Evolutionary conservation across 2,888 invertebrate species (phyloP).

Genomic region (Diadegma fenestrale): DNA sequence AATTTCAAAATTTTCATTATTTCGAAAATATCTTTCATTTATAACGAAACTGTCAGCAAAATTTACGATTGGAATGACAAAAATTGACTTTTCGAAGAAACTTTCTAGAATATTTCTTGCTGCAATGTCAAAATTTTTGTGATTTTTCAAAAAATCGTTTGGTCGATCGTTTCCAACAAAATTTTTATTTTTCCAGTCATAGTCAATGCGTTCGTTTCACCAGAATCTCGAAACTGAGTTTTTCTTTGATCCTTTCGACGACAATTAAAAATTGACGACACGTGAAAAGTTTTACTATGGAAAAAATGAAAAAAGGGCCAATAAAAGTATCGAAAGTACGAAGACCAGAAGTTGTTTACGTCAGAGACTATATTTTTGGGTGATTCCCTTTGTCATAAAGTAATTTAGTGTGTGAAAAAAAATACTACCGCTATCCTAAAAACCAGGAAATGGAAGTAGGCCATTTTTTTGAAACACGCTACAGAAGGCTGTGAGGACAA

Average conservation of each 20-base stretch:
- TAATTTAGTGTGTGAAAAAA: background rate
- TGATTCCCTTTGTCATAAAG: background rate
- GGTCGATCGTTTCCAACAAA: too few relatives aligned
- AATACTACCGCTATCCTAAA: background rate
- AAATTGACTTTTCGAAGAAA: too few relatives aligned
- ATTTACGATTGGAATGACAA: too few relatives aligned
- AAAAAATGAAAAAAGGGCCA: background rate
- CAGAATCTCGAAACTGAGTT: background rate
- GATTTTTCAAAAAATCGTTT: too few relatives aligned
- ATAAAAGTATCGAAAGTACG: background rate
- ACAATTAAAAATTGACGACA: background rate
- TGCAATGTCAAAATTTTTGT: too few relatives aligned
- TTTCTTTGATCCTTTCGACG: background rate
- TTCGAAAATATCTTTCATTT: too few relatives aligned
- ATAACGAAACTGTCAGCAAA: too few relatives aligned
- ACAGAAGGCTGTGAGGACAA: background rate
- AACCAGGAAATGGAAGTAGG: constrained; percentile 5
- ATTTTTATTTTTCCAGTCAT: too few relatives aligned
- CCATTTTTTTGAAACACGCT: constrained; percentile 11
- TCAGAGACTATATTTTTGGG: background rate
- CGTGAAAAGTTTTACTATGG: background rate
- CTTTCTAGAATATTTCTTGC: too few relatives aligned
- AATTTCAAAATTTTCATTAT: too few relatives aligned
- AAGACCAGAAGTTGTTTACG: background rate
- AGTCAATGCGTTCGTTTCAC: background rate